Evolutionary conservation across 2,113 vertebrate genomes (phyloP), one percentile per base, ranked within the genome.

Genomic region (Pogona vitticeps): DNA sequence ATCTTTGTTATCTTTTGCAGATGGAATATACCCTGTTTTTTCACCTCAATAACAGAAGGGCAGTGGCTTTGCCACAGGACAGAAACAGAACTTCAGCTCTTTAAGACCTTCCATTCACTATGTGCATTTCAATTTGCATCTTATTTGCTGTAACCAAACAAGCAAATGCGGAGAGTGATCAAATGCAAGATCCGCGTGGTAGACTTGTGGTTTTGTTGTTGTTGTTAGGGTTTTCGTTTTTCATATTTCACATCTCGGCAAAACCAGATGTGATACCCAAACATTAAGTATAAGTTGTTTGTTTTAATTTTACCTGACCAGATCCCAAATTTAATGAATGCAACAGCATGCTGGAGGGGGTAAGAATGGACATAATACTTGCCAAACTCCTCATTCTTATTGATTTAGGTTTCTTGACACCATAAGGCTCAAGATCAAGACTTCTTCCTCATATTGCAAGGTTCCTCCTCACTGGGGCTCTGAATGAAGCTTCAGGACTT

Each of bases 21-120:
- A 94, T 95, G 75, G 91, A 94, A 94, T 92, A 92, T 90, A 84
- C 46, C 90, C 91, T 73, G 93, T 91, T 94, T 93, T 86, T 93
- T 95, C 93, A 93, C 90, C 91, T 89, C 92, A 91, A 90, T 95
- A 93, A 93, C 92, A 93, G 86, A 92, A 93, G 92, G 92, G 90
- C 93, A 94, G 76, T 67, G 88, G 72, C 91, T 93, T 80, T 73
- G 89, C 88, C 82, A 83, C 5, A 87, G 72, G 90, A 92, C 14
- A 42, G 68, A 88, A 92, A 91, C 42, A 91, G 76, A 42, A 87
- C 26, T 33, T 88, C 23, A 21, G 21, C 26, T 88, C 73, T 89
- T 92, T 81, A 85, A 93, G 90, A 56, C 0, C 1, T 33, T 23
- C 26, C 59, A 76, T 52, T 83, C 15, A 20, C 83, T 78, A 38